Base-by-base conservation (phyloP, 1,140 invertebrate species). In the Belonocnema kinseyi region DNA sequence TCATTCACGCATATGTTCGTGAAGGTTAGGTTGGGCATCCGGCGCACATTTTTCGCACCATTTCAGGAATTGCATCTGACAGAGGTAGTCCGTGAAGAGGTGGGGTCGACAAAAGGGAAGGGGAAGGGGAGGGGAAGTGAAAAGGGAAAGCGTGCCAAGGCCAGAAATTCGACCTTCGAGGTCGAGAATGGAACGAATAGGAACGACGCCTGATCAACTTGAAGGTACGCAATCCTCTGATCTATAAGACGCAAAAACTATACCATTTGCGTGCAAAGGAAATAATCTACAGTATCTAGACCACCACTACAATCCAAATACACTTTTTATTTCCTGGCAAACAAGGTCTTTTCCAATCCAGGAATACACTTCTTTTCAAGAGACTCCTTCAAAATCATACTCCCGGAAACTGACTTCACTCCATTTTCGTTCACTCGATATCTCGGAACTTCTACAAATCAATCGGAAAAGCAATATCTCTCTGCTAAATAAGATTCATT, bases 101-200 rank as follows among this genome's bases (percentile, higher is more conserved):
- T 17, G 61, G 50, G 52, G 40, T 56, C 70, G 51, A 76, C 70
- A 77, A 75, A 26, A 73, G 51, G 26, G 16, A 21, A 26, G 51
- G 16, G 51, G 26, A 12, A 21, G 26, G 51, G 16, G 46, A 50
- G 51, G 73, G 17, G 33, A 74, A 53, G 70, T 66, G 73, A 73
- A 78, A 82, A 79, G 82, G 74, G 81, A 86, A 88, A 88, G 85
- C 82, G 83, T 87, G 86, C 80, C 86, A 88, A 88, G 86, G 86
- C 74, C 76, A 77, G 70, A 80, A 78, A 80, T 85, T 78, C 81
- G 71, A 82, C 76, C 82, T 80, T 77, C 73, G 73, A 80, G 79
- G 78, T 85, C 61, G 76, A 76, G 76, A 79, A 80, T 79, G 72
- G 58, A 40, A 61, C n/a, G 19, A 13, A 61, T 61, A 61, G 19